Conservation (phyloP, 2,113 vertebrate species). For the Anseranas semipalmata region DNA sequence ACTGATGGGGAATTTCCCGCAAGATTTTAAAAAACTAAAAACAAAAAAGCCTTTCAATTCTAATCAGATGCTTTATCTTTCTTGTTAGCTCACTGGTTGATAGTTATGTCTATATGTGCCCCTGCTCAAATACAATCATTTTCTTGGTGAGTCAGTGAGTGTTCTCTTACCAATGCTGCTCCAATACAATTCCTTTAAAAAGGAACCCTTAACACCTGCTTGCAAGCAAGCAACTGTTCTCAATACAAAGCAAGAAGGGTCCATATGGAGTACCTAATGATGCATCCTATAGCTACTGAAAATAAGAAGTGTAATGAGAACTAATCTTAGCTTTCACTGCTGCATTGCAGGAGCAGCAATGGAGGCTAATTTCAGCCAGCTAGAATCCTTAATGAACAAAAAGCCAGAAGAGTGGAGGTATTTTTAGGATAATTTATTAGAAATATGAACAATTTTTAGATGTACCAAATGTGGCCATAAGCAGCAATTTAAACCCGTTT, state of each 20-base stretch:
- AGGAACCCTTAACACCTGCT: not conserved
- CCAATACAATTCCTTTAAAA: not conserved
- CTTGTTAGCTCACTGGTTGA: not conserved
- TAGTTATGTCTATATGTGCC: not conserved
- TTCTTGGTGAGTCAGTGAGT: not conserved
- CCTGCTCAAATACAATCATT: not conserved
- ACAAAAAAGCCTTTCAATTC: not conserved
- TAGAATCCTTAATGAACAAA: slow-evolving; percentile 64
- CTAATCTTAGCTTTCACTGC: slow-evolving; percentile 71
- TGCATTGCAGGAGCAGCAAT: slow-evolving; percentile 75
- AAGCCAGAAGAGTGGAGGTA: slow-evolving; percentile 79
- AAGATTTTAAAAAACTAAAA: not conserved
- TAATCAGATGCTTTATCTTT: not conserved
- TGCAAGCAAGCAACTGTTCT: not conserved
- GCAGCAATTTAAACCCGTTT: slow-evolving; percentile 74
- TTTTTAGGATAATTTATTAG: slow-evolving; percentile 75
- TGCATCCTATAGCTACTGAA: not conserved
- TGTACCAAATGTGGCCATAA: slow-evolving; percentile 75
- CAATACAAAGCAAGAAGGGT: not conserved
- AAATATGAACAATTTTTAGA: slow-evolving; percentile 58
- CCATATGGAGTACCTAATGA: not conserved
- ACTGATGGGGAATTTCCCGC: not conserved
- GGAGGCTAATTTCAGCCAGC: slow-evolving; percentile 69
- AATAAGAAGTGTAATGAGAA: not conserved
- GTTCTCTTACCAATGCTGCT: not conserved